Base-by-base conservation (phyloP, 2,888 invertebrate genomes). In the Trimorus sp. region DNA sequence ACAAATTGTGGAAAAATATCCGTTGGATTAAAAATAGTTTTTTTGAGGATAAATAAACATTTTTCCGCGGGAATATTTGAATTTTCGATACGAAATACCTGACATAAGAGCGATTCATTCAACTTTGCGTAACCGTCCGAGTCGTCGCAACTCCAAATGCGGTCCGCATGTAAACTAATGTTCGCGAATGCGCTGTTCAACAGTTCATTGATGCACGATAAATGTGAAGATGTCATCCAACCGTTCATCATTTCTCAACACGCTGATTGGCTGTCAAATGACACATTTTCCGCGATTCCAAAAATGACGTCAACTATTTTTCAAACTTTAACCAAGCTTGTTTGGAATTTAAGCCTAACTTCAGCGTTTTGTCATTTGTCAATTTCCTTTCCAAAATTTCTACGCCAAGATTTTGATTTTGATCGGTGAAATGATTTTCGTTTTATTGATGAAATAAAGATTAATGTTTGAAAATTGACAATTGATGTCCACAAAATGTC, bases 161-260 rank as follows among this genome's bases (percentile, higher is more conserved):
- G 86, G 83, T 90, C 89, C 51, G 90, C 91, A 63, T 89, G 88
- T 74, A 91, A 84, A 79, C 86, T 87, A 70, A 91, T 88, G 84
- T 91, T 91, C 49, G 89, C 90, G 63, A 89, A 89, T 26, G 91
- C 90, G 87, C 87, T 88, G 80, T 26, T 89, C 70, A 90, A 79
- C 76, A 89, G 85, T 81, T 90, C 90, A 75, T 89, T 90, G 83
- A 88, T 87, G 84, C 87, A 86, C 68, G 88, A 89, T 85, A 87
- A 77, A 84, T 86, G 80, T 83, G 89, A 86, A 76, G 88, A 86
- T 88, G 88, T 88, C 90, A 89, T 90, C 88, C 79, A 88, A 88
- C 87, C 83, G 83, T 78, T 84, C 87, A 90, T 89, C 84, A 81
- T 87, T 84, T 48, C 8, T 37, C 60, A 15, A 58, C 54, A 51